Base-by-base conservation (phyloP, 2,888 invertebrate genomes). In the Unio delphinus region DNA sequence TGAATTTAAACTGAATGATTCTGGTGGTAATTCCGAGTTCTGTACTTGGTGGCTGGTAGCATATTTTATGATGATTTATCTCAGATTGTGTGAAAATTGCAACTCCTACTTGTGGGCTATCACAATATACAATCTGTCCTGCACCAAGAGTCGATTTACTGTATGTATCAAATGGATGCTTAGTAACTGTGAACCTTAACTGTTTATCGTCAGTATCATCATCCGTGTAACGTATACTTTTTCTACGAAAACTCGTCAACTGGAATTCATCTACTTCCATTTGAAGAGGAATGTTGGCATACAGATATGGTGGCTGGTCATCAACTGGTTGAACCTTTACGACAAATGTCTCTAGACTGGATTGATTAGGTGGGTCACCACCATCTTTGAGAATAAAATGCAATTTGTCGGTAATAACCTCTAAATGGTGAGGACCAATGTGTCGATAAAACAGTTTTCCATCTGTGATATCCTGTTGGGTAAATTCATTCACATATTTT, bases 21-120 rank as follows among this genome's bases (percentile, higher is more conserved):
- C 88, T 80, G n/a, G 87, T 84, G 1, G 85, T 80, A 56, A 89
- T 76, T 2, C 90, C 89, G 7, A 89, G 79, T 69, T 90, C 90
- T 54, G 80, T 78, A 23, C 73, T 74, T 6, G 89, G 89, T 1
- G 90, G 89, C 55, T 82, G 75, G 72, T 87, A 90, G 70, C 90
- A 88, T 20, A 90, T 81, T 78, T 89, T 89, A 61, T 84, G 84
- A 69, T 90, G 88, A 73, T 88, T 89, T n/a, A 90, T 80, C 78
- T 89, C 85, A 15, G 88, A 82, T 71, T 90, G 90, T 0, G 85
- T 86, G 70, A 90, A 90, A 54, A 75, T 78, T 17, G 67, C 70
- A 20, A 89, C 75, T 65, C 75, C 74, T 18, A 65, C 64, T n/a
- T 79, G 75, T 20, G 84, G 83, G 57, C 84, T 76, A 55, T 88